Percentiles rank a stretch among this genome's conserved stretches.
Evolutionary conservation across 2,888 invertebrate species (phyloP).

Genomic region (Xestoiulus laeticollis): DNA sequence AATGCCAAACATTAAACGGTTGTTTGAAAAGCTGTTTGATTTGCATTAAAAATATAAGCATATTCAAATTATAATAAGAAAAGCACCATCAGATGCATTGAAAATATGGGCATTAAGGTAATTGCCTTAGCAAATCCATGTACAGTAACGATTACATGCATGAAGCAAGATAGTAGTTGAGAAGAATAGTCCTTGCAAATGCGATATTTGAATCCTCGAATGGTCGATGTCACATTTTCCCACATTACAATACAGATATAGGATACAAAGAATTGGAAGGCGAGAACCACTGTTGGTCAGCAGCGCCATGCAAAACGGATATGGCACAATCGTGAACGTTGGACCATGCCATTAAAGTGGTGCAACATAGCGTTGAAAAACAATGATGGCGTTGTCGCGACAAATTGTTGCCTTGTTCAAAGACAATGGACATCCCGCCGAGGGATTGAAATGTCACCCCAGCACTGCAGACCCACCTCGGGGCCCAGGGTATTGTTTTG

Average conservation of each 20-base stretch:
- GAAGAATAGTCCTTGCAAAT: background rate
- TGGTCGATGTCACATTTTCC: background rate
- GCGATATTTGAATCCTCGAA: background rate
- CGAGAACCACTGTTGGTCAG: background rate
- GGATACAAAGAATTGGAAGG: background rate
- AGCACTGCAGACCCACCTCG: constrained; percentile 30
- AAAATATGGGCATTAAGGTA: too few relatives aligned
- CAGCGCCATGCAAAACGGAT: constrained; percentile 26
- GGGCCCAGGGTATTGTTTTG: constrained; percentile 40
- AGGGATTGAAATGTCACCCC: constrained; percentile 46
- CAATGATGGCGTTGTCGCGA: constrained; percentile 50
- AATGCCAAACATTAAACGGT: too few relatives aligned
- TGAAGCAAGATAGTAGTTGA: background rate
- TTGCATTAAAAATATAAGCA: too few relatives aligned
- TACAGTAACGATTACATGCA: background rate
- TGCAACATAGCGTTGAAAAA: constrained; percentile 9
- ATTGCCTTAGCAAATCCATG: background rate
- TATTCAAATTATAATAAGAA: too few relatives aligned
- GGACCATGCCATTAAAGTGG: constrained; percentile 7
- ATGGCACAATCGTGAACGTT: background rate
- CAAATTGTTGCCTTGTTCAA: constrained; percentile 49
- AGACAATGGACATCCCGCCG: constrained; percentile 51
- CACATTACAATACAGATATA: background rate
- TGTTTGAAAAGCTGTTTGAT: too few relatives aligned
- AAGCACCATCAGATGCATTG: too few relatives aligned